Percentiles rank a stretch among this genome's conserved stretches.
These are phyloP conservation scores for Lysiphlebus fabarum DNA, from an alignment of 1,140 invertebrate genomes.

Conservation along the genomic window DNA sequence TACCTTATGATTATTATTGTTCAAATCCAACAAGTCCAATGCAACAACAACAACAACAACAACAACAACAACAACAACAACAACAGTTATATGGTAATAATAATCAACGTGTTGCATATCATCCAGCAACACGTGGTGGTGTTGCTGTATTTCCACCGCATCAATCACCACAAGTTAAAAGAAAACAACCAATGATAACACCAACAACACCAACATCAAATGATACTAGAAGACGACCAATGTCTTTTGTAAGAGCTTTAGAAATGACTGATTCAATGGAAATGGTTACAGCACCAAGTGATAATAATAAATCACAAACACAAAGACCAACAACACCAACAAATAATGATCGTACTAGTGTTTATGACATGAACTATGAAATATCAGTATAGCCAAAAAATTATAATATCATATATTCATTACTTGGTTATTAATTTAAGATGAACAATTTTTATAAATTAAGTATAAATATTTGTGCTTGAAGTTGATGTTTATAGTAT, in stretches of 20 bases:
- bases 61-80: too few species aligned
- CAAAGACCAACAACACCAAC: constrained; percentile 61
- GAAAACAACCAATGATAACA: constrained; percentile 53
- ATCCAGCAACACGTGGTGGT: constrained; percentile 63
- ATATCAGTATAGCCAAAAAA: constrained; percentile 74
- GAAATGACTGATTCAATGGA: constrained; percentile 87
- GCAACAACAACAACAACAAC: constrained; percentile 55
- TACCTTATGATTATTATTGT: constrained; percentile 59
- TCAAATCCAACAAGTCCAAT: constrained; percentile 77
- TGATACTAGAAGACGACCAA: constrained; percentile 66
- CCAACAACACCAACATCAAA: constrained; percentile 49
- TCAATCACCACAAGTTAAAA: constrained; percentile 64
- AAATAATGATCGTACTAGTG: constrained; percentile 75
- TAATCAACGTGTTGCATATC: constrained; percentile 53
- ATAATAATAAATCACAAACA: constrained; percentile 7
- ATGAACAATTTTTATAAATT: constrained; percentile 1
- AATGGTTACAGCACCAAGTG: constrained; percentile 55
- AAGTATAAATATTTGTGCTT: too few species aligned
- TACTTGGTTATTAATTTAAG: background rate
- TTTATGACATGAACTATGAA: constrained; percentile 95
- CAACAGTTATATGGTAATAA: constrained; percentile 22
- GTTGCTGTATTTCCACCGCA: constrained; percentile 67
- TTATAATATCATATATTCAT: too few species aligned
- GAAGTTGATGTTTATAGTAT: too few species aligned
- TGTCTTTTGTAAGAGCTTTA: constrained; percentile 87